Percentiles rank a stretch among this genome's conserved stretches.
These are phyloP conservation scores for Rhodophaea formosa DNA, from an alignment of 2,888 invertebrate species.

Conservation along the genomic window DNA sequence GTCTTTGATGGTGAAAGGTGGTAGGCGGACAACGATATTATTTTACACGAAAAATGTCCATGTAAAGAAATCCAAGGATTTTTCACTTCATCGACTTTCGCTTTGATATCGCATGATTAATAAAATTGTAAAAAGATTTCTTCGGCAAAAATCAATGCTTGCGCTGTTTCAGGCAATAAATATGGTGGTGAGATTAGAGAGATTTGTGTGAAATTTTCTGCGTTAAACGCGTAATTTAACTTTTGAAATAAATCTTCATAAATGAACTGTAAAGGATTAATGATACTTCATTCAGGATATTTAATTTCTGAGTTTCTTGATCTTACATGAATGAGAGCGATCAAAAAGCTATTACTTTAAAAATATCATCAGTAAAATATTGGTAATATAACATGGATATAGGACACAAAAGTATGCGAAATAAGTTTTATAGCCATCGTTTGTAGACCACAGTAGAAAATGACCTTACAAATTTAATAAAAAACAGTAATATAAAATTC, in stretches of 20 bases:
- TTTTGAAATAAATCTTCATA: background rate
- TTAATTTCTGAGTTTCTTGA: too few species aligned
- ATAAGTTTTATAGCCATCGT: background rate
- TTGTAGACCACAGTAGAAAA: background rate
- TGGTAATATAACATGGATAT: background rate
- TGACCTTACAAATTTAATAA: background rate
- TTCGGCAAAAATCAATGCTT: background rate
- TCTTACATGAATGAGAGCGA: background rate
- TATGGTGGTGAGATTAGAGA: background rate
- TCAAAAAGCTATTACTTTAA: background rate
- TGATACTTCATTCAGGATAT: too few species aligned
- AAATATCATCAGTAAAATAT: background rate
- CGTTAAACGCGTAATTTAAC: background rate
- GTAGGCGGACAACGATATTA: slow-evolving; percentile 37
- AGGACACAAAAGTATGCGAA: background rate
- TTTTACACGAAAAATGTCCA: slow-evolving; percentile 33
- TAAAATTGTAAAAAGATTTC: slow-evolving; percentile 4
- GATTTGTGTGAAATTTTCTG: background rate
- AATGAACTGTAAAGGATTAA: too few species aligned
- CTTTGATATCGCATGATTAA: slow-evolving; percentile 9
- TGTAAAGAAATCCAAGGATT: slow-evolving; percentile 22
- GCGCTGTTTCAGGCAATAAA: background rate
- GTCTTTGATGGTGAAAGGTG: too few species aligned
- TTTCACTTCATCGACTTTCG: slow-evolving; percentile 9
- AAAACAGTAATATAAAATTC: background rate